These are phyloP conservation scores for Larimichthys crocea DNA, from an alignment of 2,113 vertebrate genomes.

Conservation along the genomic window DNA sequence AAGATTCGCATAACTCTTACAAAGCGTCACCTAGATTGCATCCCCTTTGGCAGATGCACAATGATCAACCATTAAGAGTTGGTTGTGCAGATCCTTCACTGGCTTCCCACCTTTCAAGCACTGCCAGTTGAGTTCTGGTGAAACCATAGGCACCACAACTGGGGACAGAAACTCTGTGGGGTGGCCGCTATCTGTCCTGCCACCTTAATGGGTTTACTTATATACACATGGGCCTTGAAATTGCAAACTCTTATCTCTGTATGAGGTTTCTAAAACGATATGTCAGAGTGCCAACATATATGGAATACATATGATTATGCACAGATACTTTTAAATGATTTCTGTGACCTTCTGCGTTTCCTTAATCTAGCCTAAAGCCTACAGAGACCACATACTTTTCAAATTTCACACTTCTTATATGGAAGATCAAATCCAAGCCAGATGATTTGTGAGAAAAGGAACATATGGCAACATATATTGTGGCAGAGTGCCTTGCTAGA, in stretches of 20 bases:
- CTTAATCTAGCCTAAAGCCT: conserved; percentile 22
- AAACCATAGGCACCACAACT: conserved; percentile 16
- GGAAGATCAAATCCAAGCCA: conserved; percentile 36
- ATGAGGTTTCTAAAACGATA: conserved; percentile 16
- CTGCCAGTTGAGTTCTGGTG: conserved; percentile 6
- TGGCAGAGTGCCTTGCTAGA: conserved; percentile 5
- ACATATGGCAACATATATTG: not conserved
- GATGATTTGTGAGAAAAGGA: conserved; percentile 15
- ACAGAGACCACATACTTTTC: conserved; percentile 14
- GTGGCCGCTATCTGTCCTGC: not conserved
- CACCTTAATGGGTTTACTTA: conserved; percentile 20
- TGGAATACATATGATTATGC: conserved; percentile 22
- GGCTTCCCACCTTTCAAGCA: conserved; percentile 28
- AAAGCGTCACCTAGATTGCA: not conserved
- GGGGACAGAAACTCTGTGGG: conserved; percentile 6
- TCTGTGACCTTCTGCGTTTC: conserved; percentile 14
- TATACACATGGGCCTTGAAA: conserved; percentile 5
- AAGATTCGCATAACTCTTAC: not conserved
- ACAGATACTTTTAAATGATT: conserved; percentile 4
- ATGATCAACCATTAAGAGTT: not conserved
- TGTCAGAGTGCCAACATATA: conserved; percentile 21
- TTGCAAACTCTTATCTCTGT: conserved; percentile 20
- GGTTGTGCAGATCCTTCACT: not conserved
- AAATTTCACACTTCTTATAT: conserved; percentile 16
- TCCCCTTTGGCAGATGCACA: not conserved